Conservation (phyloP, 2,888 invertebrate genomes). For the Boloria euphrosyne region DNA sequence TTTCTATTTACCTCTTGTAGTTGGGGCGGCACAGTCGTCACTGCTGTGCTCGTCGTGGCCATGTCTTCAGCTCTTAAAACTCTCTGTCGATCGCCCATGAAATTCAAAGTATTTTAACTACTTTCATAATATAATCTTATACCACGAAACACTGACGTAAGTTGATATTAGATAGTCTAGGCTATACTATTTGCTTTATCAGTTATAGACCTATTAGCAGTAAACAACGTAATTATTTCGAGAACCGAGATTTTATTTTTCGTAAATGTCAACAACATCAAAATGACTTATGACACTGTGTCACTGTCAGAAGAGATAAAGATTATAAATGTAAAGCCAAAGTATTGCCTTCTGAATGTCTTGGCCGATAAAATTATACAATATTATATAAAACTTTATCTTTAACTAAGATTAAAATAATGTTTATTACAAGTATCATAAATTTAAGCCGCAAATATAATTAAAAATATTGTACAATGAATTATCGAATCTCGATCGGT, state of each 20-base stretch:
- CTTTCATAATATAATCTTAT: conserved; percentile 47
- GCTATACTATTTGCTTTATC: conserved; percentile 12
- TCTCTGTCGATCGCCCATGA: conserved; percentile 68
- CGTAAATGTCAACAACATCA: conserved; percentile 20
- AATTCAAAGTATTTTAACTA: conserved; percentile 43
- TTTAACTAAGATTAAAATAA: too few relatives aligned
- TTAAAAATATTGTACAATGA: too few relatives aligned
- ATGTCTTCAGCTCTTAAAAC: conserved; percentile 60
- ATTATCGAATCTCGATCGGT: too few relatives aligned
- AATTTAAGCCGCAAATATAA: too few relatives aligned
- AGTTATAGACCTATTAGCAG: conserved; percentile 22
- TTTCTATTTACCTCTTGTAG: conserved; percentile 63
- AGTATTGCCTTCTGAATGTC: too few relatives aligned
- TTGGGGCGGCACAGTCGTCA: conserved; percentile 67
- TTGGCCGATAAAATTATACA: too few relatives aligned
- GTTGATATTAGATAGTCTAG: conserved; percentile 21
- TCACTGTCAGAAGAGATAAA: background rate
- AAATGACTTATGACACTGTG: conserved; percentile 18
- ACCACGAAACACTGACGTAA: conserved; percentile 3
- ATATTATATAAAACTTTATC: too few relatives aligned
- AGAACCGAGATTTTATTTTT: conserved; percentile 5
- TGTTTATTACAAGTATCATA: too few relatives aligned
- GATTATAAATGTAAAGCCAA: background rate
- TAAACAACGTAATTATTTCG: conserved; percentile 6
- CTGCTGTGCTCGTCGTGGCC: conserved; percentile 75